phyloP scores from a whole-genome alignment of 35 echinoderm and acorn worm genomes.

The Heliocidaris tuberculata region DNA sequence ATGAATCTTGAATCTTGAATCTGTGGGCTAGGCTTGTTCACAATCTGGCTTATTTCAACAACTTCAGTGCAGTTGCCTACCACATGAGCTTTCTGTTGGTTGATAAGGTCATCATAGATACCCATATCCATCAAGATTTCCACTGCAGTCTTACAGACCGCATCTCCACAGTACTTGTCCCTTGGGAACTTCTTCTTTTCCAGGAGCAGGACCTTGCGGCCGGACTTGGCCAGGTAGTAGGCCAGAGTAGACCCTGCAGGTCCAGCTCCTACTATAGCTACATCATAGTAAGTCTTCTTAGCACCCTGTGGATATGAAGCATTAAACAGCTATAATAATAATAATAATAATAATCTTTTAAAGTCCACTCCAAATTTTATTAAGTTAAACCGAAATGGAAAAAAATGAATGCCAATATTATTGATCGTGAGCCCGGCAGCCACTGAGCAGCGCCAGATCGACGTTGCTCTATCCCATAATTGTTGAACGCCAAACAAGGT shows the following conservation, averaged over 20 bases:
- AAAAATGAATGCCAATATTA: too few relatives aligned
- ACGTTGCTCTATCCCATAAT: too few relatives aligned
- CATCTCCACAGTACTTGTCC: slow-evolving; percentile 55
- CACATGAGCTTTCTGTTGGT: slow-evolving; percentile 49
- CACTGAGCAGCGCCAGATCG: too few relatives aligned
- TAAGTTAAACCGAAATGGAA: too few relatives aligned
- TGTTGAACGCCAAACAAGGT: too few relatives aligned
- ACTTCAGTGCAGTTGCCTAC: background rate
- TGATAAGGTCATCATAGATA: slow-evolving; percentile 46
- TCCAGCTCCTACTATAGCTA: slow-evolving; percentile 47
- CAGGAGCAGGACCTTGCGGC: slow-evolving; percentile 45
- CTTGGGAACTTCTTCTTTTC: slow-evolving; percentile 52
- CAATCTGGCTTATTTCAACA: too few relatives aligned
- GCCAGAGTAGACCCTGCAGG: slow-evolving; percentile 45
- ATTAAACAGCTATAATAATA: too few relatives aligned
- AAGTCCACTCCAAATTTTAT: too few relatives aligned
- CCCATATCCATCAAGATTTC: slow-evolving; percentile 58
- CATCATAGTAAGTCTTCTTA: slow-evolving; percentile 45
- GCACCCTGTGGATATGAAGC: background rate
- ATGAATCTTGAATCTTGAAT: too few relatives aligned
- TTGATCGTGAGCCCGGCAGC: too few relatives aligned
- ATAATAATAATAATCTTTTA: too few relatives aligned
- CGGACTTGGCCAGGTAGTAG: slow-evolving; percentile 55
- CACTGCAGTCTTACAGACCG: slow-evolving; percentile 49
- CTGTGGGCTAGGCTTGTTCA: too few relatives aligned